Evolutionary conservation across 2,113 vertebrate species (phyloP).

Genomic region (Gallinago media): DNA sequence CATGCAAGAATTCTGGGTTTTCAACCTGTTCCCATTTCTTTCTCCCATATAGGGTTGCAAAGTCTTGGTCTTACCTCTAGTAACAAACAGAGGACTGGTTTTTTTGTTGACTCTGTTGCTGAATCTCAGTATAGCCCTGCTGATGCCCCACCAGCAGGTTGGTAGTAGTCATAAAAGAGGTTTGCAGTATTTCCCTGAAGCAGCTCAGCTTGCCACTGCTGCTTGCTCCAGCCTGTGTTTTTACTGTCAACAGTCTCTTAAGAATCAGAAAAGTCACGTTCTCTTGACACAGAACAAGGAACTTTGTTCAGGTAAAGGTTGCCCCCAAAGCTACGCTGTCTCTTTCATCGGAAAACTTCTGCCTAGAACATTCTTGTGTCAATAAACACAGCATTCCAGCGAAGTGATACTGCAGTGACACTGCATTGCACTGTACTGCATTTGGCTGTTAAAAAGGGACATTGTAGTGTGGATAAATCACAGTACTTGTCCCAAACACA

Average conservation of each 20-base stretch:
- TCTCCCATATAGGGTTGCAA: neutral
- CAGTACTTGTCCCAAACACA: neutral
- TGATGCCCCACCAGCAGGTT: neutral
- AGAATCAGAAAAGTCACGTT: neutral
- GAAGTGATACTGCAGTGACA: neutral
- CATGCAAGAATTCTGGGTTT: neutral
- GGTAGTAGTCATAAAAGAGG: neutral
- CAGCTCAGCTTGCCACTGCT: neutral
- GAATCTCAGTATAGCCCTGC: neutral
- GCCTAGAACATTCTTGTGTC: neutral
- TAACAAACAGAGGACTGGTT: neutral
- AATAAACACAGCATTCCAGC: neutral
- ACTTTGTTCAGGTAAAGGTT: neutral
- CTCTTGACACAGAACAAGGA: neutral
- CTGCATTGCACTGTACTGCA: neutral
- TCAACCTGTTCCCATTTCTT: neutral
- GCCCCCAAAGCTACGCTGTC: neutral
- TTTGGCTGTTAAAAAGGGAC: neutral
- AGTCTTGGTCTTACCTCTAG: neutral
- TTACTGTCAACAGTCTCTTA: neutral
- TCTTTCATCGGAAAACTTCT: neutral
- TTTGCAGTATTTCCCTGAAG: neutral
- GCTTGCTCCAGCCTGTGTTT: neutral
- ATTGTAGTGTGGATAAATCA: constrained; percentile 3
- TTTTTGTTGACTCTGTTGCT: neutral